These are phyloP conservation scores for Rhadina sibilatrix DNA, from an alignment of 2,113 vertebrate genomes.

Conservation along the genomic window DNA sequence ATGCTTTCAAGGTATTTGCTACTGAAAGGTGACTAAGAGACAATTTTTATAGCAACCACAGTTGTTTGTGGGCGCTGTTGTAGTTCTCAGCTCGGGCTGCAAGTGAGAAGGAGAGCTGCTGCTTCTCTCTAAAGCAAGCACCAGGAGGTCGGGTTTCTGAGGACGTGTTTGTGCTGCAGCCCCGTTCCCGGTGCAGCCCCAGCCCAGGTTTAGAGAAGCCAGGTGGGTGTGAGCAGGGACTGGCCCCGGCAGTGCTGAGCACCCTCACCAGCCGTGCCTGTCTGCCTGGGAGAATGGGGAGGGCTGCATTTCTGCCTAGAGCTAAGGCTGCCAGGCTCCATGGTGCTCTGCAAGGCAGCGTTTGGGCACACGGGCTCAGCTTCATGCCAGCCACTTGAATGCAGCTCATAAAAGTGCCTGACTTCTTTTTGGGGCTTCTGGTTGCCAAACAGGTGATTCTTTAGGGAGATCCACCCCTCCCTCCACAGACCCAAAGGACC, in stretches of 20 bases:
- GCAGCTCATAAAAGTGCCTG: background rate
- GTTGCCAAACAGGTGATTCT: background rate
- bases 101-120: slow-evolving; percentile 31
- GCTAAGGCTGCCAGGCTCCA: rapidly evolving
- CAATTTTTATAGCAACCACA: slow-evolving; percentile 31
- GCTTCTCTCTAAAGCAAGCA: background rate
- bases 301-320: background rate
- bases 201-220: background rate
- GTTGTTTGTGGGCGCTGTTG: slow-evolving; percentile 44
- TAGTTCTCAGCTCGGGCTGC: slow-evolving; percentile 40
- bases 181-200: rapidly evolving
- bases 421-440: background rate
- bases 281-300: rapidly evolving
- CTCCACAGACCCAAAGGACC: background rate
- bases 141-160: background rate
- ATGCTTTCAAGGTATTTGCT: slow-evolving; percentile 52
- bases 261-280: background rate
- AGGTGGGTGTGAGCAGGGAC: background rate
- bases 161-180: background rate
- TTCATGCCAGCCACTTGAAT: background rate
- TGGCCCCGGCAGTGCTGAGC: background rate
- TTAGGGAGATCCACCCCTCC: background rate
- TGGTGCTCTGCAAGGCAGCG: background rate
- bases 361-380: background rate
- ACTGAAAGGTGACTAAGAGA: slow-evolving; percentile 34